Evolutionary conservation across 2,797 vertebrate genomes (phyloP).

Genomic region (Sebastolobus alascanus): DNA sequence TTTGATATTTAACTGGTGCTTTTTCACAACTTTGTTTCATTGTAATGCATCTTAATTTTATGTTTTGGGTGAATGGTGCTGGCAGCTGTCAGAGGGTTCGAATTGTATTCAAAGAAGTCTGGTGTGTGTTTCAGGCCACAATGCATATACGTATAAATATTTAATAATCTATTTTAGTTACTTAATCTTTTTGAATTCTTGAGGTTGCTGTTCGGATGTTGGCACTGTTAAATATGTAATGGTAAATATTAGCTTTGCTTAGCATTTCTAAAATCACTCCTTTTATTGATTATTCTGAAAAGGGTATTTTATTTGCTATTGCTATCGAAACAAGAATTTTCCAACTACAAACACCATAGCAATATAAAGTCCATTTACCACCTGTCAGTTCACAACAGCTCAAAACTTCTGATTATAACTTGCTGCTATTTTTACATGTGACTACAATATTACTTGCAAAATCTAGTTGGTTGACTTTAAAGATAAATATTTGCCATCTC

Average conservation of each 20-base stretch:
- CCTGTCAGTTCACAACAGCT: background rate
- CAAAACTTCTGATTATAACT: constrained; percentile 13
- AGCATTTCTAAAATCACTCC: background rate
- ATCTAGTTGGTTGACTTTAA: constrained; percentile 13
- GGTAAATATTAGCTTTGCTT: background rate
- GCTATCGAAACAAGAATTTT: background rate
- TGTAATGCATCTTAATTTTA: constrained; percentile 9
- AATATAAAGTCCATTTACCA: background rate
- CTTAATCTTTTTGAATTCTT: background rate
- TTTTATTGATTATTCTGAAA: constrained; percentile 5
- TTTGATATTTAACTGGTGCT: constrained; percentile 44
- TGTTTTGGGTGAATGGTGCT: constrained; percentile 13
- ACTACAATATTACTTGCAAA: constrained; percentile 7
- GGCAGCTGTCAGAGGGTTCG: constrained; percentile 4
- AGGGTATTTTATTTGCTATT: background rate
- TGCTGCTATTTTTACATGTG: constrained; percentile 57
- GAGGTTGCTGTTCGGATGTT: background rate
- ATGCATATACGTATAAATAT: background rate
- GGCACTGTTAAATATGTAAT: background rate
- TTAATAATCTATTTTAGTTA: constrained; percentile 9
- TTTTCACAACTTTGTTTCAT: constrained; percentile 27
- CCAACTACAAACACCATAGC: background rate
- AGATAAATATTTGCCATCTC: constrained; percentile 12
- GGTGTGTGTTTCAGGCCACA: background rate
- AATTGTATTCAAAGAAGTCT: background rate